Conservation (phyloP, 2,113 vertebrate genomes). For the Recurvirostra avosetta region DNA sequence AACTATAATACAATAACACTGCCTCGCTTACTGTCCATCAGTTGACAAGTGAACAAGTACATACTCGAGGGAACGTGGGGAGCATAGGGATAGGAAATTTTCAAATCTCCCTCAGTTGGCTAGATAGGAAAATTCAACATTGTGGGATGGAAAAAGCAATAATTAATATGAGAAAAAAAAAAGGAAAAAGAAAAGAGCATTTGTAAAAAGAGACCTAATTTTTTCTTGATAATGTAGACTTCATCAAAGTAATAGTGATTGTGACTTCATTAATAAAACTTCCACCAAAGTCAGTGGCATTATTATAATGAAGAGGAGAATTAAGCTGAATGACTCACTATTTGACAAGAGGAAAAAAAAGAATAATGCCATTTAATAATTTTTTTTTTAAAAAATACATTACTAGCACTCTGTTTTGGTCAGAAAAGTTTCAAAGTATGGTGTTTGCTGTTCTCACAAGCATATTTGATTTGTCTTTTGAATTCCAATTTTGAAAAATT, state of each 20-base stretch:
- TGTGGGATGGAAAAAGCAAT: not conserved
- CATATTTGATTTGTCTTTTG: not conserved
- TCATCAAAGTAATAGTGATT: not conserved
- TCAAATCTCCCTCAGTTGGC: not conserved
- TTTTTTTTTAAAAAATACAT: not conserved
- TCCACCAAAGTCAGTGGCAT: not conserved
- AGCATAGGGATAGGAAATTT: not conserved
- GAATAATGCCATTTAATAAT: not conserved
- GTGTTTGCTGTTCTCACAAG: not conserved
- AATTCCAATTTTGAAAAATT: not conserved
- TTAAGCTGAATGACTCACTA: not conserved
- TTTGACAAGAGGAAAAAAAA: not conserved
- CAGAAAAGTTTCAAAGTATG: not conserved
- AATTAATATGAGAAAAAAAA: not conserved
- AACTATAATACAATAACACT: not conserved
- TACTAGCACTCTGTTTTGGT: not conserved
- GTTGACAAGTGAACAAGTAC: not conserved
- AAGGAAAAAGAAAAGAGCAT: not conserved
- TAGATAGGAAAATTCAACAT: not conserved
- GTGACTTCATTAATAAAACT: rapidly evolving
- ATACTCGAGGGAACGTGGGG: rapidly evolving
- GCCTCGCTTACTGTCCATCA: not conserved
- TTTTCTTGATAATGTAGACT: not conserved
- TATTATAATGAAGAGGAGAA: not conserved
- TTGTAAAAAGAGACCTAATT: not conserved